Percentiles rank a stretch among this genome's conserved stretches.
Conservation (phyloP, 2,888 invertebrate species). For the Agapetus fuscipes region DNA sequence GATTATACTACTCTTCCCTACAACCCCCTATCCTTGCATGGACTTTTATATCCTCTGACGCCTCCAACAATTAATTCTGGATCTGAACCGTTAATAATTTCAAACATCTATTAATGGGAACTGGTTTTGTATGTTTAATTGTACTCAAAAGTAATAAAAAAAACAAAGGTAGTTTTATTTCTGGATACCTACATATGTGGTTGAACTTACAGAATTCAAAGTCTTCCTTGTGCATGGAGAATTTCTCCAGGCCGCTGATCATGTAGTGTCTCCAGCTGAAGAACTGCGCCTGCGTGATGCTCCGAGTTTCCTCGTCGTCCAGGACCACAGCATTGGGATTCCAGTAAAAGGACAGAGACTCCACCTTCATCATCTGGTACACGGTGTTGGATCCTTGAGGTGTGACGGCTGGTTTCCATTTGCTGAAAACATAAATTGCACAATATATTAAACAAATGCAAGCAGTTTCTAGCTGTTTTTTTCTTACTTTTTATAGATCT, state of each 20-base stretch:
- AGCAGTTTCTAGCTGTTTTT: too few species aligned
- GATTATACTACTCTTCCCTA: too few species aligned
- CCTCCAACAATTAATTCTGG: too few species aligned
- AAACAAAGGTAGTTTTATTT: too few species aligned
- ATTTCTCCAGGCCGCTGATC: constrained; percentile 64
- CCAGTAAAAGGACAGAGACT: constrained; percentile 70
- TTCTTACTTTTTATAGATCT: too few species aligned
- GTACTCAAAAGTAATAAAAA: too few species aligned
- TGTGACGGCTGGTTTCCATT: constrained; percentile 66
- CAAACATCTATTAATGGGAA: too few species aligned
- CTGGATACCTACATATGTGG: too few species aligned
- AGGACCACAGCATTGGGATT: constrained; percentile 51
- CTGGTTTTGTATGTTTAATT: too few species aligned
- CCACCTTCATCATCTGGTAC: constrained; percentile 67
- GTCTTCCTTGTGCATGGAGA: constrained; percentile 65
- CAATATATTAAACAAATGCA: constrained; percentile 1
- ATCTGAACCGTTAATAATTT: too few species aligned
- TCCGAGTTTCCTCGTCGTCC: constrained; percentile 43
- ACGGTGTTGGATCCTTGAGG: constrained; percentile 48
- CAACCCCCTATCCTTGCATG: too few species aligned
- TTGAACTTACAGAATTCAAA: constrained; percentile 73
- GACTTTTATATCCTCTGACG: too few species aligned
- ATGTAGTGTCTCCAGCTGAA: constrained; percentile 68
- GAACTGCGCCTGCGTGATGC: constrained; percentile 47
- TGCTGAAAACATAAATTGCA: constrained; percentile 34